These are phyloP conservation scores for Anastrepha obliqua DNA, from an alignment of 1,140 invertebrate genomes.

Conservation along the genomic window DNA sequence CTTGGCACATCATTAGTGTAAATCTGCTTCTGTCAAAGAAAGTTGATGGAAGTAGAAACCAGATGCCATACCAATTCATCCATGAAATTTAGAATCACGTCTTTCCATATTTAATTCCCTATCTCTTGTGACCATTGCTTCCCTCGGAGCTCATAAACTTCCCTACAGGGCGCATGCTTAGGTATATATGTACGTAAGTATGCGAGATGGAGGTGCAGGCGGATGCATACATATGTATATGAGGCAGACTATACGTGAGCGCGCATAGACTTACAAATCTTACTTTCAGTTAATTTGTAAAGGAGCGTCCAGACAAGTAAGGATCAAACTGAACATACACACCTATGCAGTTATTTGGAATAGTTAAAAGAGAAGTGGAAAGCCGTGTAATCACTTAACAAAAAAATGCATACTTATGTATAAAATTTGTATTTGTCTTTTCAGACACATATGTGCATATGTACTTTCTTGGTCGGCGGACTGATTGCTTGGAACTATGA, in stretches of 20 bases:
- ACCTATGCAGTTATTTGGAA: background rate
- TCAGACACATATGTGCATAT: background rate
- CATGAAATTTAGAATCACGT: too few relatives aligned
- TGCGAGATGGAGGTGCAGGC: background rate
- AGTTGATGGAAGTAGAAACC: too few relatives aligned
- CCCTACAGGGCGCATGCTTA: background rate
- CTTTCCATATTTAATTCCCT: too few relatives aligned
- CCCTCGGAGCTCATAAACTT: background rate
- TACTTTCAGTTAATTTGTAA: background rate
- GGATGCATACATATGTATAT: background rate
- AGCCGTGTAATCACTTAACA: conserved; percentile 34
- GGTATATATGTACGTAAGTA: background rate
- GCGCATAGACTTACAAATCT: background rate
- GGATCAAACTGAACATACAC: conserved; percentile 21
- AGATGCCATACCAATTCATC: too few relatives aligned
- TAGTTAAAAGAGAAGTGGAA: conserved; percentile 40
- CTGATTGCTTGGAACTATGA: conserved; percentile 34
- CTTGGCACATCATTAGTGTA: too few relatives aligned
- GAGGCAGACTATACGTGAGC: background rate
- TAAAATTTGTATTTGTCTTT: conserved; percentile 27
- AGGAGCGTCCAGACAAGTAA: conserved; percentile 29
- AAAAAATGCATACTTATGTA: conserved; percentile 20
- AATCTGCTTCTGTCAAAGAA: too few relatives aligned
- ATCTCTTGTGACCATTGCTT: too few relatives aligned
- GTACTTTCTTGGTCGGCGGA: background rate